Evolutionary conservation across 2,797 vertebrate species (phyloP), one percentile per base, ranked within the genome.

Genomic region (Periophthalmus magnuspinnatus): DNA sequence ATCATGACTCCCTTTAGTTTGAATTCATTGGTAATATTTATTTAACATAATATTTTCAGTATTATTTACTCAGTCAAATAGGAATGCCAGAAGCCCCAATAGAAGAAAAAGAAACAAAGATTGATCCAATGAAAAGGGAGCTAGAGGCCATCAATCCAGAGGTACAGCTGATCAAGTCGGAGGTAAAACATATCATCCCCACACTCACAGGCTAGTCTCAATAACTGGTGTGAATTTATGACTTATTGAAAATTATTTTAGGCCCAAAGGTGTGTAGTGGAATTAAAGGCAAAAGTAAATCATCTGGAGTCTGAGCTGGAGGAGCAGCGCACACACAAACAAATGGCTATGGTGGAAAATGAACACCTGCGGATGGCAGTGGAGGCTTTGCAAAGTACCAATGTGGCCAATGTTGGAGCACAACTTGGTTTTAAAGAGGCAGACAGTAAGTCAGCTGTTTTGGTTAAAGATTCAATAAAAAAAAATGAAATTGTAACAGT

Each of bases 371-470:
- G 94, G 16, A 76, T 96, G 0, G 97, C 98, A 68, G 90, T 98
- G 87, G 96, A 96, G 0, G 89, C 94, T 33, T 84, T 98, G 59
- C 94, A 95, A 59, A 86, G 85, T 67, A 86, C 91, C 45, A 92
- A 90, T 0, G 94, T 95, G 0, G 94, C 95, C 75, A 95, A 94
- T 0, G 94, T 95, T 56, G 96, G 96, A 36, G 95, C 96, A 0
- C 96, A 97, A 88, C 90, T 95, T 55, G 97, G 95, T 67, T 92
- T 94, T 67, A 97, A 96, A 0, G 97, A 98, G 81, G 95, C 96
- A 0, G 96, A 97, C 75, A 84, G 97, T 99, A 88, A 96, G 95
- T n/a, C 0, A 10, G n/a, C 1, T 9, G 21, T 24, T 55, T 3
- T 50, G 0, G n/a, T 19, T 33, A 0, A 14, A 1, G n/a, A 41